phyloP scores from a whole-genome alignment of 1,140 invertebrate species.

The Neodiprion pinetum region DNA sequence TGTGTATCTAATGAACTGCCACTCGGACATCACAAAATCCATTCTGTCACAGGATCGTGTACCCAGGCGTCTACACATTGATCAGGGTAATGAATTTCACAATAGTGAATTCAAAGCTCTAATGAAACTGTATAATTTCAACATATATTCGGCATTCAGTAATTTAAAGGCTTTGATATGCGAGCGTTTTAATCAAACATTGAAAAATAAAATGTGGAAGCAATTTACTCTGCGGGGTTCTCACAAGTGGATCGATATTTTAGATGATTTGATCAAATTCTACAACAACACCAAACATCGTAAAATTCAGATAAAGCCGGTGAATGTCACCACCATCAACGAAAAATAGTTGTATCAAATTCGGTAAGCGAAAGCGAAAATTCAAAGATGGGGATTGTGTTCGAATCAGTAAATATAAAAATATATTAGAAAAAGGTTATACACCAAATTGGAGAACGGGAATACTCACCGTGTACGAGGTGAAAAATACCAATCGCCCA shows the following conservation, averaged over 20 bases:
- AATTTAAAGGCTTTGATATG: no score
- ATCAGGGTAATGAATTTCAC: no score
- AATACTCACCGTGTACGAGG: neutral
- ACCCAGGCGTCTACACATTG: no score
- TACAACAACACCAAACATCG: constrained; percentile 48
- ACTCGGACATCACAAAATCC: constrained; percentile 23
- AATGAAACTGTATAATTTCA: no score
- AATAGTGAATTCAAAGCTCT: no score
- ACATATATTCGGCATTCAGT: constrained; percentile 39
- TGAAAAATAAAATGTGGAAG: neutral
- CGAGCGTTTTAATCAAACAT: no score
- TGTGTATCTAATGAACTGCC: no score
- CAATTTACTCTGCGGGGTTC: no score
- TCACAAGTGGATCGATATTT: constrained; percentile 21
- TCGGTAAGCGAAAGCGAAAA: neutral
- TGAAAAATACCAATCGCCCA: constrained; percentile 7
- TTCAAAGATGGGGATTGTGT: constrained; percentile 2
- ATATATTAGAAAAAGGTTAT: no score
- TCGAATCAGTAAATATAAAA: no score
- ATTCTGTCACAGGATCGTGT: no score
- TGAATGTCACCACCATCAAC: constrained; percentile 41
- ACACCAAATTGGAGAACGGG: no score
- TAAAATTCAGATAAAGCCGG: constrained; percentile 52
- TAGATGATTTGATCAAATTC: constrained; percentile 39
- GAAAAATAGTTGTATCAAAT: neutral